phyloP scores from a whole-genome alignment of 2,113 vertebrate genomes.

The Chaetops frenatus region DNA sequence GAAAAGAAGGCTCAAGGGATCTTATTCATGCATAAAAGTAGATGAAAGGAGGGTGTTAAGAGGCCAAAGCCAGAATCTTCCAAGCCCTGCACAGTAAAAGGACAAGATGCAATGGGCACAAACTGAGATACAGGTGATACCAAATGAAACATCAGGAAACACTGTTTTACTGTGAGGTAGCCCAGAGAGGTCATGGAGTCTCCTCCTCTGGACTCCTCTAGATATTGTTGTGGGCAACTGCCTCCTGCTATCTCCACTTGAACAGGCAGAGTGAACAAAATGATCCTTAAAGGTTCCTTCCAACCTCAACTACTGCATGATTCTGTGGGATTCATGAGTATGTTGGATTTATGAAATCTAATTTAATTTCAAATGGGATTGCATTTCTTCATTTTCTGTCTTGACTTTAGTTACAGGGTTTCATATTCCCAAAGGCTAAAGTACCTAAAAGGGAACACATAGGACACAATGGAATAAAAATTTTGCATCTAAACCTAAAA shows the following conservation, averaged over 20 bases:
- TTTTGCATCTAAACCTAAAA: background rate
- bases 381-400: background rate
- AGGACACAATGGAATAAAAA: background rate
- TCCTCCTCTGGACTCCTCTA: background rate
- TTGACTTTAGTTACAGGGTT: background rate
- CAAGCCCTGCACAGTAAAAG: background rate
- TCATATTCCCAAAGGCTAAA: background rate
- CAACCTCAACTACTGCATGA: background rate
- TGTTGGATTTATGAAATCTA: background rate
- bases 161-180: background rate
- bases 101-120: background rate
- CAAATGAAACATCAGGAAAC: background rate
- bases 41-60: background rate
- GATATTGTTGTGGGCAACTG: background rate
- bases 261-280: background rate
- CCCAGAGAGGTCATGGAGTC: background rate
- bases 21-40: background rate
- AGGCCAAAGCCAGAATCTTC: background rate
- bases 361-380: background rate
- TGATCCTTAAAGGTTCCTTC: background rate
- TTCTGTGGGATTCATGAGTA: background rate
- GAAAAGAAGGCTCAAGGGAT: background rate
- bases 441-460: background rate
- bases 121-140: accelerated
- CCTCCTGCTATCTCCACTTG: background rate